These are phyloP conservation scores for Leuciscus idus DNA, from an alignment of 2,113 vertebrate species.

Conservation along the genomic window DNA sequence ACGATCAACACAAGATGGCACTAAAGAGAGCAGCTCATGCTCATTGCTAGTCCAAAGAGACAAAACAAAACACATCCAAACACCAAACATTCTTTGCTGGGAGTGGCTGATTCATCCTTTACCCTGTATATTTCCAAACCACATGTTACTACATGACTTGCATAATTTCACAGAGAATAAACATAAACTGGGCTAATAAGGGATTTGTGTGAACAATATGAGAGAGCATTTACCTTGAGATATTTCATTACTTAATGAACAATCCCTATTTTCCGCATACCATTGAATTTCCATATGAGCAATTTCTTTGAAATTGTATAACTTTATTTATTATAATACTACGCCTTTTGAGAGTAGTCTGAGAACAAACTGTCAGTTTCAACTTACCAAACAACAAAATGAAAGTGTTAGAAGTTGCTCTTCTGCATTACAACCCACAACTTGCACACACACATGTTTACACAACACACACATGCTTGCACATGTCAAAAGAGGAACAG, in stretches of 20 bases:
- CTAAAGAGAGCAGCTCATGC: not conserved
- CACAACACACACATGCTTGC: not conserved
- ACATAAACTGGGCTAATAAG: not conserved
- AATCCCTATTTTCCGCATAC: not conserved
- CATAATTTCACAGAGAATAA: not conserved
- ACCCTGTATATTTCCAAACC: not conserved
- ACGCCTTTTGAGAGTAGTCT: not conserved
- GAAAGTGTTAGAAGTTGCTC: not conserved
- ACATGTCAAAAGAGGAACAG: not conserved
- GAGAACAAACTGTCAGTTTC: not conserved
- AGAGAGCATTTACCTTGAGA: not conserved
- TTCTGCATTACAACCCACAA: not conserved
- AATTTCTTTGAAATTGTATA: conserved; percentile 18
- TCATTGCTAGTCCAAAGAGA: not conserved
- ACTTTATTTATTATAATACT: conserved; percentile 5
- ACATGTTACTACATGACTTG: conserved; percentile 20
- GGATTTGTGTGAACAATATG: not conserved
- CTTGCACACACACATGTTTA: not conserved
- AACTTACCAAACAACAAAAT: not conserved
- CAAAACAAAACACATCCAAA: conserved; percentile 7
- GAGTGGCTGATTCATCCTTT: conserved; percentile 20
- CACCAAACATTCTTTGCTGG: conserved; percentile 25
- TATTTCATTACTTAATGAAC: not conserved
- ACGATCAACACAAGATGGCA: conserved; percentile 9
- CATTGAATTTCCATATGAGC: too few species aligned